Evolutionary conservation across 1,140 invertebrate species (phyloP).

Genomic region (Pentalonia nigronervosa): DNA sequence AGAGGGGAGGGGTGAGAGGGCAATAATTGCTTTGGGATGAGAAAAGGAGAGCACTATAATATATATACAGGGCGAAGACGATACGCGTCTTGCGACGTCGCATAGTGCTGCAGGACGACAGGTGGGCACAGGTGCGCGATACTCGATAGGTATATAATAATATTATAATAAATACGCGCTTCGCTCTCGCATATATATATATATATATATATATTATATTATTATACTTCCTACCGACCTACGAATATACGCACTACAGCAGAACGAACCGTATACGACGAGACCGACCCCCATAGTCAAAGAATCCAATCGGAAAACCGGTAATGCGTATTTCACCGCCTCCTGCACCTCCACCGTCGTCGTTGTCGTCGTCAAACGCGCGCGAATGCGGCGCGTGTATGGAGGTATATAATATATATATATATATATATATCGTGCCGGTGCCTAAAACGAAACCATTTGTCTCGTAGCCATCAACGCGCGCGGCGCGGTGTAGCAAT

Average conservation of each 20-base stretch:
- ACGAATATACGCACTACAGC: neutral
- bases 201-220: neutral
- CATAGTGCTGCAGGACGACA: neutral
- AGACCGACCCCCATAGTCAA: neutral
- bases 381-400: neutral
- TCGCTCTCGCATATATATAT: neutral
- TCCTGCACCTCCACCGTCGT: neutral
- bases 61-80: neutral
- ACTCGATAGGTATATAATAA: neutral
- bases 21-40: neutral
- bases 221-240: neutral
- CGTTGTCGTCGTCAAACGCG: neutral
- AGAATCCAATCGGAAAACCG: conserved; percentile 17
- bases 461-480: conserved; percentile 14
- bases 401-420: neutral
- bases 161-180: neutral
- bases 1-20: neutral
- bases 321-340: neutral
- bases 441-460: conserved; percentile 39
- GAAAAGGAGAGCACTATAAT: neutral
- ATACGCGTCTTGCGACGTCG: neutral
- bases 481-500: neutral
- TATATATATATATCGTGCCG: neutral
- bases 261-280: no score
- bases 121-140: conserved; percentile 32